Evolutionary conservation across 1,140 invertebrate species (phyloP).

Genomic region (Mya arenaria): DNA sequence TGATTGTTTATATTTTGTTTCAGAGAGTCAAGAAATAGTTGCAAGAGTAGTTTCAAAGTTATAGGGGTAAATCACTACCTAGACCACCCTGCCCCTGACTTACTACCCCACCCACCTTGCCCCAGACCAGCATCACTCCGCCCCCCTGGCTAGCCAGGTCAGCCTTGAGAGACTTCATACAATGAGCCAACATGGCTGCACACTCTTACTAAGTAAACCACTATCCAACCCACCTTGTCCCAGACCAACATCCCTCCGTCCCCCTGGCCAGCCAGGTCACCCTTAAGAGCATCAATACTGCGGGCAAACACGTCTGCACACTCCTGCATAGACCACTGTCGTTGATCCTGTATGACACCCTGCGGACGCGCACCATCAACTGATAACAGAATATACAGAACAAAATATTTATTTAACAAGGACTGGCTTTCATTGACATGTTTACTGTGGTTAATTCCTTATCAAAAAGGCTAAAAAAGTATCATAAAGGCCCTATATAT

Average conservation of each 20-base stretch:
- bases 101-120: too few relatives aligned
- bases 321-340: conserved; percentile 90
- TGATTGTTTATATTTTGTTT: too few relatives aligned
- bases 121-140: conserved; percentile 91
- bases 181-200: conserved; percentile 85
- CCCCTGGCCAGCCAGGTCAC: conserved; percentile 82
- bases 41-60: too few relatives aligned
- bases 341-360: conserved; percentile 85
- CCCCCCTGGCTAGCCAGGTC: conserved; percentile 84
- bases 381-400: conserved; percentile 10
- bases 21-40: too few relatives aligned
- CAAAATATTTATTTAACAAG: neutral
- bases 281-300: conserved; percentile 87
- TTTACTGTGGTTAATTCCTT: too few relatives aligned
- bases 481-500: too few relatives aligned
- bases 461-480: too few relatives aligned
- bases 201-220: conserved; percentile 82
- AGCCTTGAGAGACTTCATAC: conserved; percentile 87
- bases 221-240: conserved; percentile 88
- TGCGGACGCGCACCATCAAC: conserved; percentile 8
- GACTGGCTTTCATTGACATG: too few relatives aligned
- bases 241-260: conserved; percentile 90
- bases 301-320: conserved; percentile 89
- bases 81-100: too few relatives aligned
- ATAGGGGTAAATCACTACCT: too few relatives aligned